phyloP scores from a whole-genome alignment of 2,113 vertebrate species.

The Ailurus styani region DNA sequence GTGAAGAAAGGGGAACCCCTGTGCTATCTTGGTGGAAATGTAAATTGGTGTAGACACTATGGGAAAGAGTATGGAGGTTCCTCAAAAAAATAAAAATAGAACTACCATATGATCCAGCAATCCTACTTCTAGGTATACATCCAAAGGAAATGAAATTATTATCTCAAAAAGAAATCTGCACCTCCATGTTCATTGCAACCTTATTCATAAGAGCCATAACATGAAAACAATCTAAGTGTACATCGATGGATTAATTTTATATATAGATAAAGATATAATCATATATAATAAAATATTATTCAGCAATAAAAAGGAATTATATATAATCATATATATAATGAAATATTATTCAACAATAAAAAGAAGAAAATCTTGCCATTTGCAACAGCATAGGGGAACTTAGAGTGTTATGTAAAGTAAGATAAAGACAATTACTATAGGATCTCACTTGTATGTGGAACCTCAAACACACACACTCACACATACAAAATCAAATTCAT shows the following conservation, averaged over 20 bases:
- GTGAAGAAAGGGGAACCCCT: background rate
- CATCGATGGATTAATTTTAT: background rate
- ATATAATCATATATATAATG: background rate
- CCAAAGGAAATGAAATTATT: background rate
- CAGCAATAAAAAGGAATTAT: background rate
- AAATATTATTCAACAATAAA: background rate
- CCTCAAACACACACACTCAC: background rate
- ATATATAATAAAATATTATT: background rate
- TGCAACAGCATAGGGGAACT: background rate
- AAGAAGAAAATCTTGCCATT: background rate
- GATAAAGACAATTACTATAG: background rate
- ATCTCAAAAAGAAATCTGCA: background rate
- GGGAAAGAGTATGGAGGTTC: background rate
- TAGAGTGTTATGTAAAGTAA: background rate
- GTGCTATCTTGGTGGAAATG: background rate
- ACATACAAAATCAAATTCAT: background rate
- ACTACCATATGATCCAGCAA: background rate
- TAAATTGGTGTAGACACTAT: background rate
- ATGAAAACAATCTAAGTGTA: background rate
- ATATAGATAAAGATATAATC: background rate
- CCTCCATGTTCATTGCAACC: background rate
- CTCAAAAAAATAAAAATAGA: background rate
- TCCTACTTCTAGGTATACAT: background rate
- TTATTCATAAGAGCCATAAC: background rate
- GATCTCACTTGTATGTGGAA: background rate